These are phyloP conservation scores for Dasysyrphus tricinctus DNA, from an alignment of 2,888 invertebrate genomes.

Conservation along the genomic window DNA sequence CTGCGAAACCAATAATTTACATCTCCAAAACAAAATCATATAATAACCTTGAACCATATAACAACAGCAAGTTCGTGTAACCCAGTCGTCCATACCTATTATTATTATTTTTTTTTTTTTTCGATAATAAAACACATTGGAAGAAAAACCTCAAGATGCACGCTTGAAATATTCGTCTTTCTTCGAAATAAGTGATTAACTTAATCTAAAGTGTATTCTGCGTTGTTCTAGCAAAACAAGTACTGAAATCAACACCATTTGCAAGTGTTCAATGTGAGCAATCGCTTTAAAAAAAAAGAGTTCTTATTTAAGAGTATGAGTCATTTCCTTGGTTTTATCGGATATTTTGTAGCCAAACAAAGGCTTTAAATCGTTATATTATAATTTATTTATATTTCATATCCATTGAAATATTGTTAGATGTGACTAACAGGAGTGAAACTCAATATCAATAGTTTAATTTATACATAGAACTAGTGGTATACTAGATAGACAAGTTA, in stretches of 20 bases:
- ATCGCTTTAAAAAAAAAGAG: not conserved
- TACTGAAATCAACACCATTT: conserved; percentile 28
- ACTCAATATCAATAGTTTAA: not conserved
- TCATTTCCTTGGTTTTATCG: conserved; percentile 43
- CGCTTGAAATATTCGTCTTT: not conserved
- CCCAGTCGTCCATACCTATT: not conserved
- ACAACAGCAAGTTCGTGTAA: not conserved
- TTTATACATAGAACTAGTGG: not conserved
- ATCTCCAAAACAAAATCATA: no score
- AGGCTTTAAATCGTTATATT: conserved; percentile 23
- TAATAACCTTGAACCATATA: not conserved
- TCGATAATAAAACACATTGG: not conserved
- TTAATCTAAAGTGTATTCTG: conserved; percentile 19
- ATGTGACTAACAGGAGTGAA: conserved; percentile 10
- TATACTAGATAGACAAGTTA: not conserved
- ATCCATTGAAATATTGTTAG: not conserved
- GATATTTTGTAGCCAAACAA: conserved; percentile 9
- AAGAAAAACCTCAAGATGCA: not conserved
- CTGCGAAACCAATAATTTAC: no score
- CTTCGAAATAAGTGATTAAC: conserved; percentile 16
- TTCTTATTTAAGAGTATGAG: conserved; percentile 33
- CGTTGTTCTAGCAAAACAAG: conserved; percentile 1
- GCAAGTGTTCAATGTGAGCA: conserved; percentile 21
- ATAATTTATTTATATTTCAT: conserved; percentile 14
- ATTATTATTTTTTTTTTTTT: not conserved